Base-by-base conservation (phyloP, 2,113 vertebrate genomes). In the Ochotona curzoniae region DNA sequence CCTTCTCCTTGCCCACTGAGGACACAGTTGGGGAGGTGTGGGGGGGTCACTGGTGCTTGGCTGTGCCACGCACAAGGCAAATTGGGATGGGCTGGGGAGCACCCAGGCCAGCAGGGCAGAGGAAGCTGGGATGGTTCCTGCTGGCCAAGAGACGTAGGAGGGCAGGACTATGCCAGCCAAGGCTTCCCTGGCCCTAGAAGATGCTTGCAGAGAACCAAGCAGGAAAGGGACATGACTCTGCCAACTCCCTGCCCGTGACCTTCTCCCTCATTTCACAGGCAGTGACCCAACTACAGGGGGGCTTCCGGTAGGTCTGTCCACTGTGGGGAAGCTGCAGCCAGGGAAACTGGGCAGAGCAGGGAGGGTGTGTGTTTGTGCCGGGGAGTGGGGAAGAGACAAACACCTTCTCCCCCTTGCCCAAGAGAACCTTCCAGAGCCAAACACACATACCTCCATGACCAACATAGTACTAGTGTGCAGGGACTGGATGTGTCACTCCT, bases 391-490 rank as follows among this genome's bases (percentile, higher is more conserved):
- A 44, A 6, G 54, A 35, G 25, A 61, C 69, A 10, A 54, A 47
- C 3, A 23, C 30, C 17, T 9, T 17, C 28, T 7, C 47, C 2
- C 26, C 2, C 7, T n/a, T n/a, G 49, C 18, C 5, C 28, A 1
- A 61, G 61, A 71, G 44, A 49, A 89, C n/a, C 35, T 35, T 60
- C 38, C 32, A 70, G 30, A 87, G 15, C 57, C 66, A 80, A 67
- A 21, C 17, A 35, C 5, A 35, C 76, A n/a, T 14, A 49, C 28
- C 64, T 82, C n/a, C 20, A 80, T 61, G 85, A 81, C 32, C 35
- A 35, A 35, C 38, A 61, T 28, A 44, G 26, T 21, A 61, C 63
- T 15, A 38, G 1, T 71, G 67, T 35, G 44, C 38, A 7, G 30
- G 63, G 51, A 23, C 20, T 8, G 14, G 79, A 9, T 12, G 63